phyloP scores from a whole-genome alignment of 35 echinoderm and acorn worm species.

The Acanthaster planci region DNA sequence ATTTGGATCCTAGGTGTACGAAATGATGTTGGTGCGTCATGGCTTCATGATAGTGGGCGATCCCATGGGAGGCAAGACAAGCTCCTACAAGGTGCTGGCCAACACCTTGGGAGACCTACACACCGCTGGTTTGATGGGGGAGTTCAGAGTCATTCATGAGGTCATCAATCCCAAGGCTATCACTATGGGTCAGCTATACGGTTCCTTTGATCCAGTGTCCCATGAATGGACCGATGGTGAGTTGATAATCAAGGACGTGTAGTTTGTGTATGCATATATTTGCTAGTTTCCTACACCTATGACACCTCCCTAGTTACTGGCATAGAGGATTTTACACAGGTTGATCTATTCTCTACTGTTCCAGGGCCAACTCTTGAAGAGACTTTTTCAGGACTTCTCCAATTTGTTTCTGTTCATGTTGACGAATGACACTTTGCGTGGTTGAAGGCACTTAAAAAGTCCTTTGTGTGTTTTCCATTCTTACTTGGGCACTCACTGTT shows the following conservation, averaged over 20 bases:
- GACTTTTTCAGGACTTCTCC: too few species aligned
- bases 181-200: conserved; percentile 99
- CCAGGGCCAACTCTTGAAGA: too few species aligned
- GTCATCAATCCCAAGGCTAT: conserved; percentile 98
- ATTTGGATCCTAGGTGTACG: conserved; percentile 80
- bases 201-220: conserved; percentile 95
- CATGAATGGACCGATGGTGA: conserved; percentile 99
- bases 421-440: too few species aligned
- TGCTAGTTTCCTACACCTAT: too few species aligned
- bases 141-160: conserved; percentile 76
- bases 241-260: not conserved
- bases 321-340: too few species aligned
- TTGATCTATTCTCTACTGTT: too few species aligned
- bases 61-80: conserved; percentile 92
- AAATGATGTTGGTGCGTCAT: conserved; percentile 99
- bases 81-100: conserved; percentile 85
- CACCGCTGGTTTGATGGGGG: conserved; percentile 77
- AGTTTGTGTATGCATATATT: too few species aligned
- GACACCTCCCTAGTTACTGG: too few species aligned
- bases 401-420: too few species aligned
- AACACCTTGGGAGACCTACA: conserved; percentile 84
- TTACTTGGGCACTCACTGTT: not conserved
- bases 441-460: too few species aligned
- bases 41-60: conserved; percentile 99
- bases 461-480: too few species aligned